phyloP scores from a whole-genome alignment of 1,140 invertebrate genomes.

The Lordiphosa stackelbergi region DNA sequence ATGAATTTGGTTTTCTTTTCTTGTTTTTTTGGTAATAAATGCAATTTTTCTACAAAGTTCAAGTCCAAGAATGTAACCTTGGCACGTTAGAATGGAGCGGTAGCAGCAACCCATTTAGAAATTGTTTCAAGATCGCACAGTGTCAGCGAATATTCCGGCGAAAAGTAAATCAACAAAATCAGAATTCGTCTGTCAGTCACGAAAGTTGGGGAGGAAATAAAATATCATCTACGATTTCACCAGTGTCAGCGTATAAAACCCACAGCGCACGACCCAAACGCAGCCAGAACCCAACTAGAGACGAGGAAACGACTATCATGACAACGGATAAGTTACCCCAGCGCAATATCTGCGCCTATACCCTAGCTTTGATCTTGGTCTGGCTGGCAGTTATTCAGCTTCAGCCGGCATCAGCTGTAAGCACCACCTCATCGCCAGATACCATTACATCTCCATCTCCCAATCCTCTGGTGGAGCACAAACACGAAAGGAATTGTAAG shows the following conservation, averaged over 20 bases:
- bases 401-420: slow-evolving; percentile 7
- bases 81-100: slow-evolving; percentile 32
- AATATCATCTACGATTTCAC: slow-evolving; percentile 61
- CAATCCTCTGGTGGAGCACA: slow-evolving; percentile 47
- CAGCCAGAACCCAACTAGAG: slow-evolving; percentile 41
- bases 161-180: slow-evolving; percentile 45
- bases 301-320: slow-evolving; percentile 31
- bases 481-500: slow-evolving; percentile 64
- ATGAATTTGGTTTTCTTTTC: slow-evolving; percentile 33
- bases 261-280: slow-evolving; percentile 15
- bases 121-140: slow-evolving; percentile 66
- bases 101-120: slow-evolving; percentile 40
- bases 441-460: background rate
- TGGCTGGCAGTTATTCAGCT: slow-evolving; percentile 34
- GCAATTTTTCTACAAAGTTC: slow-evolving; percentile 35
- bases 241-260: slow-evolving; percentile 64
- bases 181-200: slow-evolving; percentile 61
- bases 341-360: slow-evolving; percentile 13
- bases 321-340: slow-evolving; percentile 28
- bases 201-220: slow-evolving; percentile 32
- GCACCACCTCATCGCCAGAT: background rate
- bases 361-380: slow-evolving; percentile 31
- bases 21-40: slow-evolving; percentile 59
- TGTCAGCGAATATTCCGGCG: slow-evolving; percentile 62
- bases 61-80: slow-evolving; percentile 57